Evolutionary conservation across 2,888 invertebrate genomes (phyloP), one percentile per base, ranked within the genome.

Genomic region (Tanytarsus gracilentus): DNA sequence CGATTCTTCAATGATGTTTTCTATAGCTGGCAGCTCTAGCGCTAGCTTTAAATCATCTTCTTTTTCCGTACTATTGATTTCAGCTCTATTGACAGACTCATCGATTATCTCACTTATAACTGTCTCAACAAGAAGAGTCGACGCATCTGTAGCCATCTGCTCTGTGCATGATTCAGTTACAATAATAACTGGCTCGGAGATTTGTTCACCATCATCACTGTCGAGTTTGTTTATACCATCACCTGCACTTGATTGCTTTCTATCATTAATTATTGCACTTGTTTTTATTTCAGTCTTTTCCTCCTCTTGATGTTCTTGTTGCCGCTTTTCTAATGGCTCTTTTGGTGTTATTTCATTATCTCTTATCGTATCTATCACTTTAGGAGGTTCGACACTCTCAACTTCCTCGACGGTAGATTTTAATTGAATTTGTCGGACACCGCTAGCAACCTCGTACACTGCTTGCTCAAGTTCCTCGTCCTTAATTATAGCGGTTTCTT

Each of bases 381-480:
- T 39, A 5, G 18, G 30, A 44, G 49, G 39, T 49, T 29, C 25
- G 18, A 39, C 62, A 48, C 7, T n/a, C 62, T 51, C 65, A 65
- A 25, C 44, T 52, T 55, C 66, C 66, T 48, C 64, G n/a, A n/a
- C n/a, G n/a, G 64, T 50, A 63, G 61, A 52, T 65, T 66, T 51
- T 66, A 58, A 73, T 44, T 73, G 75, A 61, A 65, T 65, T 61
- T 76, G 75, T n/a, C 71, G 70, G 11, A 75, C 74, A 62, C 73
- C 74, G 67, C 75, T 74, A n/a, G 76, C 76, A 62, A 77, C 77
- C 67, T 78, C 77, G 63, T 75, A 76, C 48, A 77, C 74, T 8
- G 77, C 77, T 66, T 77, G 71, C 64, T 76, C 75, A 55, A 78
- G 75, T 68, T 78, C 78, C 65, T 78, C 77, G 62, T 79, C 78